Evolutionary conservation across 2,113 vertebrate species (phyloP), one percentile per base, ranked within the genome.

Genomic region (Hippocampus comes): DNA sequence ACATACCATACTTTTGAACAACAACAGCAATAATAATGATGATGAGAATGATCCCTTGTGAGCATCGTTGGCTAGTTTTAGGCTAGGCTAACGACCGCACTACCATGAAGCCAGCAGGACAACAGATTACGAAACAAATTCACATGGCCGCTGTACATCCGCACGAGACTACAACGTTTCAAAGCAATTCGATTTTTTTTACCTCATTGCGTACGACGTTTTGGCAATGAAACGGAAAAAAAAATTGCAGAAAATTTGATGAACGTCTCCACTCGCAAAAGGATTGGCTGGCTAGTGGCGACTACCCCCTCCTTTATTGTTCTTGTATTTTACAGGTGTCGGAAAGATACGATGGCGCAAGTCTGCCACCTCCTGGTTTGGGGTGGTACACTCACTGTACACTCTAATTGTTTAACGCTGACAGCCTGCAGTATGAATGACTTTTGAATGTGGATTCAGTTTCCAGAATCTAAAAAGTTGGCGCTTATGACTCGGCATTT

Each of bases 121-220:
- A 43, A 14, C 7, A 42, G 20, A 23, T 23, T 42, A 15, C 4
- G 4, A 42, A 64, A 8, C 9, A 7, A 66, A 66, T 42, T 2
- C 12, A 41, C 56, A 51, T 17, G 5, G 10, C 1, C 10, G 11
- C 5, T 18, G 5, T 38, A 38, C 34, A 38, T 38, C 34, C 5
- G 9, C 9, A 41, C n/a, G 34, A 1, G 20, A 56, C 59, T 1
- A 12, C 9, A 42, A 1, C 0, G 9, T 38, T n/a, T 9, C 8
- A 0, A 8, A 2, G 15, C 2, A 1, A 1, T 14, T 0, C 3
- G 17, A 15, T 12, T 70, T 1, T 1, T 25, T 8, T 60, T 70
- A 90, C 90, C 90, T 90, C 90, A 91, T 91, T 85, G 87, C 64
- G 84, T 90, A 91, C 74, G 89, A 89, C 90, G 90, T 91, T 75